Base-by-base conservation (phyloP, 2,113 vertebrate genomes). In the Pogonocichla stellata region DNA sequence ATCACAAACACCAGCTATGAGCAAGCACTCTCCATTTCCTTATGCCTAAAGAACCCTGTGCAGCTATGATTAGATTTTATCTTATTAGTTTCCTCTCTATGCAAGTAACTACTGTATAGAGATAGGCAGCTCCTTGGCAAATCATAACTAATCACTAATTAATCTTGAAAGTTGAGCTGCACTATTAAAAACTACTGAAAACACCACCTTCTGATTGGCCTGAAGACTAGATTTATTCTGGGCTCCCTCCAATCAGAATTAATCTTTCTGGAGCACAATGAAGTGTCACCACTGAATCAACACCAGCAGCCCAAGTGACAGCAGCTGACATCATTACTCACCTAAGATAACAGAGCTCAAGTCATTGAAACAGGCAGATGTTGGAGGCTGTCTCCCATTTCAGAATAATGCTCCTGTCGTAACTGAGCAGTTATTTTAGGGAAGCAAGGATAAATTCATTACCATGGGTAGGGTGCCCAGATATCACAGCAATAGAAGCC, bases 401-500 rank as follows among this genome's bases (percentile, higher is more conserved):
- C 60, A 79, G 92, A 95, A 91, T 86, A 69, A 95, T 88, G 72
- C 17, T 60, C 40, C 20, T 75, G 75, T 74, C 50, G 5, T 86
- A 96, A 94, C 82, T 56, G 61, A 88, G 82, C 92, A 83, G 83
- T 96, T 95, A 96, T 93, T 96, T 93, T 86, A 94, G 69, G 92
- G 80, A 96, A 92, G 75, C 88, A 83, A 90, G 82, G 95, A 94
- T 94, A 96, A 96, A 96, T 95, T 94, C 95, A 94, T 94, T 96
- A 93, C 64, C 56, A 29, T 75, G 86, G 67, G 88, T 51, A 86
- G 57, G 69, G 69, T 71, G 48, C 45, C 88, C 80, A 71, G 92
- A n/a, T 79, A 78, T 43, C 90, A 47, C 0, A 77, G 90, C 36
- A 80, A 67, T 34, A 86, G 72, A 26, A 74, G 67, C 60, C 10